phyloP scores from a whole-genome alignment of 2,888 invertebrate genomes.

The Stramonita haemastoma region DNA sequence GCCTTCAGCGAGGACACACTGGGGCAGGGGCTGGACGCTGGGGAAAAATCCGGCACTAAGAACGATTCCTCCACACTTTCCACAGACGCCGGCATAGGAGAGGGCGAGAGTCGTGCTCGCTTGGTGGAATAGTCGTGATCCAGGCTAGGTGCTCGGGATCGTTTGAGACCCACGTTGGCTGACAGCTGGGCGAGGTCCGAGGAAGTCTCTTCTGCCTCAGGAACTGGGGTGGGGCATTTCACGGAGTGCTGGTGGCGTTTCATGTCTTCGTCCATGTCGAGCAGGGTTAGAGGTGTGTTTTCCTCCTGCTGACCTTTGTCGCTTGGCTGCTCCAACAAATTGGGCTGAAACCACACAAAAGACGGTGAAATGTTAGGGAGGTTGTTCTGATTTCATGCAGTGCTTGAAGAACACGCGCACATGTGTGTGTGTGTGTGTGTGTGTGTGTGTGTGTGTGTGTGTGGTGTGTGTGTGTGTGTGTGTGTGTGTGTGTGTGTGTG shows the following conservation, averaged over 20 bases:
- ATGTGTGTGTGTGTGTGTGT: neutral
- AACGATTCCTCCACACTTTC: neutral
- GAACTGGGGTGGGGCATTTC: neutral
- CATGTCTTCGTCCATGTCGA: neutral
- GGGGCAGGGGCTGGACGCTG: neutral
- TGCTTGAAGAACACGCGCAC: neutral
- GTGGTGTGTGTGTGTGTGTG: neutral
- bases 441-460: neutral
- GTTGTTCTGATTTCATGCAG: too few relatives aligned
- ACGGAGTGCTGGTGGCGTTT: neutral
- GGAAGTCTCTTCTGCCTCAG: neutral
- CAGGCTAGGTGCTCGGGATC: slow-evolving; percentile 5
- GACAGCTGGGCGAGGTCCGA: neutral
- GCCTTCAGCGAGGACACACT: neutral
- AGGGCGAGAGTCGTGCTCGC: slow-evolving; percentile 13
- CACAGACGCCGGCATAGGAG: neutral
- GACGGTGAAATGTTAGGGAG: neutral
- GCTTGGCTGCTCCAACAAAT: slow-evolving; percentile 21
- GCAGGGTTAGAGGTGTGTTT: neutral
- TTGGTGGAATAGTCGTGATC: slow-evolving; percentile 44
- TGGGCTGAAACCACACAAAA: slow-evolving; percentile 34
- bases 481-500: slow-evolving; percentile 9
- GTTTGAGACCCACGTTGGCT: neutral
- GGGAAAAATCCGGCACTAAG: neutral
- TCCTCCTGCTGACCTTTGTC: neutral